phyloP scores from a whole-genome alignment of 2,797 vertebrate genomes.

The Brachymystax lenok region DNA sequence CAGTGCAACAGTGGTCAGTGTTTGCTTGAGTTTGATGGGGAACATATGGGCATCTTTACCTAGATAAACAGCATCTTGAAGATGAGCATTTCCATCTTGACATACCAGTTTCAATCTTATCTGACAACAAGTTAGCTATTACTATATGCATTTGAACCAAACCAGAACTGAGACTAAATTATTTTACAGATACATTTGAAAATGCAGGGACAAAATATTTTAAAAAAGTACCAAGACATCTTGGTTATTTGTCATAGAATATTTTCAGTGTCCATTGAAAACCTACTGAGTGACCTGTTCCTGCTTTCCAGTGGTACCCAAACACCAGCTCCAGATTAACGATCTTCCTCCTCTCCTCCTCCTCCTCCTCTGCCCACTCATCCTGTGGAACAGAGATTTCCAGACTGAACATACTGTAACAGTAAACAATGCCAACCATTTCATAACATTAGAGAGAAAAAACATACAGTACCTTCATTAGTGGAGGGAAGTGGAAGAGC shows the following conservation, averaged over 20 bases:
- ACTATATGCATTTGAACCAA: conserved; percentile 5
- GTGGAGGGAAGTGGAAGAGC: conserved; percentile 93
- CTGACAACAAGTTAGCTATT: conserved; percentile 39
- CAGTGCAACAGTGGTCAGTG: conserved; percentile 85
- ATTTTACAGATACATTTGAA: conserved; percentile 27
- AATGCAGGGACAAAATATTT: neutral
- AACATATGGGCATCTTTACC: conserved; percentile 74
- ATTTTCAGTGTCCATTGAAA: conserved; percentile 11
- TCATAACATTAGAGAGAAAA: neutral
- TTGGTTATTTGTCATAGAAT: neutral
- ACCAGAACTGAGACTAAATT: conserved; percentile 10
- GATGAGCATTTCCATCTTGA: conserved; percentile 38
- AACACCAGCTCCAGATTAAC: conserved; percentile 88
- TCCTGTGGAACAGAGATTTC: conserved; percentile 53
- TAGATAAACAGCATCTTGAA: conserved; percentile 68
- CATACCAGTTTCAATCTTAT: conserved; percentile 37
- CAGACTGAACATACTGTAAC: neutral
- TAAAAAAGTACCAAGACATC: neutral
- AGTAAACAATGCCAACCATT: conserved; percentile 7
- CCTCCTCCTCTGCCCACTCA: conserved; percentile 56
- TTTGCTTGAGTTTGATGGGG: conserved; percentile 76
- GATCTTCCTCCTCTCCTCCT: conserved; percentile 64
- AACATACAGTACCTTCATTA: conserved; percentile 84
- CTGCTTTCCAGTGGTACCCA: conserved; percentile 95
- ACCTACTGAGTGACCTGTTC: conserved; percentile 84